phyloP scores from a whole-genome alignment of 2,797 vertebrate genomes.

The Pogonophryne albipinna region DNA sequence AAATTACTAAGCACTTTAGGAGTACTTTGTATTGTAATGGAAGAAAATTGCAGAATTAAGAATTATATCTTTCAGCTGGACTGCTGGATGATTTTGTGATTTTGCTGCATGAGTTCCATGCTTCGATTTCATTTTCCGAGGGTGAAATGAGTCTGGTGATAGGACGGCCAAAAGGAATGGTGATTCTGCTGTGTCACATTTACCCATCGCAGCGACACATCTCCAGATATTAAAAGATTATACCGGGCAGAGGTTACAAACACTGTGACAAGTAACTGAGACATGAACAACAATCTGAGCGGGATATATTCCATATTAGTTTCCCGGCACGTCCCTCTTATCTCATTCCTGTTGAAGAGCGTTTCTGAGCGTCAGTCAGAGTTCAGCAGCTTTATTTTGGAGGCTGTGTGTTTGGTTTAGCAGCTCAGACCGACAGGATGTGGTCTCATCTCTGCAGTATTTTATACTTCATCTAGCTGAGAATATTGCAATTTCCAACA shows the following conservation, averaged over 20 bases:
- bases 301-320: slow-evolving; percentile 58
- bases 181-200: slow-evolving; percentile 73
- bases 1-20: slow-evolving; percentile 53
- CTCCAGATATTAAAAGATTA: slow-evolving; percentile 87
- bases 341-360: slow-evolving; percentile 49
- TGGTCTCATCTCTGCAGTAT: slow-evolving; percentile 21
- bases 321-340: slow-evolving; percentile 44
- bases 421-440: slow-evolving; percentile 25
- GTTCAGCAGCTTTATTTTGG: slow-evolving; percentile 52
- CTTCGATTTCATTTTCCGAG: slow-evolving; percentile 82
- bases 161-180: slow-evolving; percentile 67
- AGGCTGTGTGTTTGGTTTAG: slow-evolving; percentile 42
- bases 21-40: slow-evolving; percentile 44
- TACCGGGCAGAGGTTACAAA: slow-evolving; percentile 86
- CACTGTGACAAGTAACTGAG: slow-evolving; percentile 79
- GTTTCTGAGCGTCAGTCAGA: slow-evolving; percentile 54
- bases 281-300: slow-evolving; percentile 61
- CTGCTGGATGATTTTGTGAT: background rate
- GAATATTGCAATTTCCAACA: slow-evolving; percentile 18
- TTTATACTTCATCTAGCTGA: slow-evolving; percentile 15
- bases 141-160: slow-evolving; percentile 85
- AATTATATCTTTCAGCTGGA: slow-evolving; percentile 14
- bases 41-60: slow-evolving; percentile 45
- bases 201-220: slow-evolving; percentile 60
- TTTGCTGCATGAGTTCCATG: slow-evolving; percentile 24